Evolutionary conservation across 1,140 invertebrate species (phyloP), one percentile per base, ranked within the genome.

Genomic region (Procambarus clarkii): DNA sequence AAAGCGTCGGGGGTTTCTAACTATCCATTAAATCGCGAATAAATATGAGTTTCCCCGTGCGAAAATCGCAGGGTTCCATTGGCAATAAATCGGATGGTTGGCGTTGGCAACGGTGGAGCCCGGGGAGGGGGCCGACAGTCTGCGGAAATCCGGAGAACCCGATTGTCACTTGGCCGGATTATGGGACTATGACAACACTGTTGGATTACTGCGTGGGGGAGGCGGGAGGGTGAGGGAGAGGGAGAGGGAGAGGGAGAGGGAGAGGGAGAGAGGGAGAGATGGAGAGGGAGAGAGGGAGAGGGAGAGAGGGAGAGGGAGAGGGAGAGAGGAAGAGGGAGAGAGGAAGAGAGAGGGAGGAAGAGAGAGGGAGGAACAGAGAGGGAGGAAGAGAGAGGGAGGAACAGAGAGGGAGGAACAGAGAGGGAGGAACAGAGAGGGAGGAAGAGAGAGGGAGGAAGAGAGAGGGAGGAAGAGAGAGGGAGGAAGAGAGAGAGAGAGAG

Each of bases 141-240:
- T 8, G 50, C 81, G 74, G 85, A 86, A 86, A 86, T 86, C 85
- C 85, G 71, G 48, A 34, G 85, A 86, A 86, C 74, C 74, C 85
- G 74, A 86, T 86, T 86, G 85, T 86, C 85, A 86, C 85, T 86
- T 60, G 85, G 46, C 45, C 21, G 74, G 85, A 86, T 86, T 86
- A 86, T 34, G 48, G 71, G 74, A 78, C 85, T 86, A 86, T 86
- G 85, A 86, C 85, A 86, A 86, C 85, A 86, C 74, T 86, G 85
- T 13, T 71, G 85, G 85, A 86, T 86, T 86, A 86, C 74, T 54
- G 85, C 50, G 84, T 5, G 44, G 85, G 15, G 48, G 45, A 58
- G 34, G 45, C 3, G 58, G 64, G 81, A 34, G 45, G 81, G 18
- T n/a, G 45, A 69, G 64, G 58, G 45, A 50, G 84, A 86, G 74